Evolutionary conservation across 1,140 invertebrate genomes (phyloP), one percentile per base, ranked within the genome.

Genomic region (Diploscapter pachys): DNA sequence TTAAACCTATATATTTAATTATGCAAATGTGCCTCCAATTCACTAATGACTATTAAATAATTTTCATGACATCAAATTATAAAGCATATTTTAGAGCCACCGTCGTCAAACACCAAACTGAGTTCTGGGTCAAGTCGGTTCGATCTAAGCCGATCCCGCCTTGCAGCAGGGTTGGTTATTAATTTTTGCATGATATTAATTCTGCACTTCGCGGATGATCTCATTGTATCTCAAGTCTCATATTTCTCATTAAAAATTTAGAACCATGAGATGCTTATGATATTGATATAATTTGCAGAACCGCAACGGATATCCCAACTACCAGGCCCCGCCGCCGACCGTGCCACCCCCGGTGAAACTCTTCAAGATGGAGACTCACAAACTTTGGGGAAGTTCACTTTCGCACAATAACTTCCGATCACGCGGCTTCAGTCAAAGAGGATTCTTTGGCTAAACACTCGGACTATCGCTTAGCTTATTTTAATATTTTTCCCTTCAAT

Each of bases 361-460:
- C 49, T 84, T 84, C 66, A 84, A 84, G 75, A 80, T 84, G 73
- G 80, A 86, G 51, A 81, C 82, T 4, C 82, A 82, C 68, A 77
- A 74, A 55, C 76, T 85, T 65, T 83, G 31, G 31, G 31, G 31
- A 31, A 31, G 31, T 31, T 31, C 31, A 31, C 31, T 31, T 31
- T 31, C 31, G 31, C 1, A 0, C 31, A 31, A 31, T 31, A 31
- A 31, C 31, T 31, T 31, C 31, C 31, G 31, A 31, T 1, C 31
- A 31, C 31, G 31, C 31, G 31, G 31, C 31, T 31, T 31, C 31
- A 31, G 31, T 31, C 31, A 31, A 31, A 31, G 31, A 31, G 31
- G 31, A 31, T 31, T 31, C 31, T 31, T 31, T 31, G 31, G 31
- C 31, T 31, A 31, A 31, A 31, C 31, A 31, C 31, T 31, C 31